phyloP scores from a whole-genome alignment of 2,113 vertebrate species.

The Panurus biarmicus region DNA sequence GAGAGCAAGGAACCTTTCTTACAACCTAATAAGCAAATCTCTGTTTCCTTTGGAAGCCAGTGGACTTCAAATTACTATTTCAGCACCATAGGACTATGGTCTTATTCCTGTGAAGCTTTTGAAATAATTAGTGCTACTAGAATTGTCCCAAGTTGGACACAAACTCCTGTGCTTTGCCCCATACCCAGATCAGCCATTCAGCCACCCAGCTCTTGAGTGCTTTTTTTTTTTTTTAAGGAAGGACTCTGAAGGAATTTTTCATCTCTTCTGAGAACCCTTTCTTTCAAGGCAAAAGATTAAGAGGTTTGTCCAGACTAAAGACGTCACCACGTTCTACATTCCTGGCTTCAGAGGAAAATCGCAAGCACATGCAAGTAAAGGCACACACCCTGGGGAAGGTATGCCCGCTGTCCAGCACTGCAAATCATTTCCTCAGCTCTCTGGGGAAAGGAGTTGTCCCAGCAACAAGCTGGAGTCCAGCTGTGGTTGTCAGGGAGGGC shows the following conservation, averaged over 20 bases:
- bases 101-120: neutral
- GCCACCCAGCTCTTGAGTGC: neutral
- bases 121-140: neutral
- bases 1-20: neutral
- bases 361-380: neutral
- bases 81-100: neutral
- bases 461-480: slow-evolving; percentile 47
- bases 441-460: neutral
- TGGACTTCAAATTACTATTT: neutral
- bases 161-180: neutral
- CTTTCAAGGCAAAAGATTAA: neutral
- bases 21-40: neutral
- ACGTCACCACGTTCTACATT: neutral
- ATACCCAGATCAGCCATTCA: neutral
- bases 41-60: neutral
- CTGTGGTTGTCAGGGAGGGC: slow-evolving; percentile 29
- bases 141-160: neutral
- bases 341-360: neutral
- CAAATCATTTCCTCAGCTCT: neutral
- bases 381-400: neutral
- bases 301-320: neutral
- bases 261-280: neutral
- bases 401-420: neutral
- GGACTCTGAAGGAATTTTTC: neutral
- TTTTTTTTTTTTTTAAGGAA: neutral